Percentiles rank a stretch among this genome's conserved stretches.
These are phyloP conservation scores for Anarrhichthys ocellatus DNA, from an alignment of 2,113 vertebrate genomes.

Conservation along the genomic window DNA sequence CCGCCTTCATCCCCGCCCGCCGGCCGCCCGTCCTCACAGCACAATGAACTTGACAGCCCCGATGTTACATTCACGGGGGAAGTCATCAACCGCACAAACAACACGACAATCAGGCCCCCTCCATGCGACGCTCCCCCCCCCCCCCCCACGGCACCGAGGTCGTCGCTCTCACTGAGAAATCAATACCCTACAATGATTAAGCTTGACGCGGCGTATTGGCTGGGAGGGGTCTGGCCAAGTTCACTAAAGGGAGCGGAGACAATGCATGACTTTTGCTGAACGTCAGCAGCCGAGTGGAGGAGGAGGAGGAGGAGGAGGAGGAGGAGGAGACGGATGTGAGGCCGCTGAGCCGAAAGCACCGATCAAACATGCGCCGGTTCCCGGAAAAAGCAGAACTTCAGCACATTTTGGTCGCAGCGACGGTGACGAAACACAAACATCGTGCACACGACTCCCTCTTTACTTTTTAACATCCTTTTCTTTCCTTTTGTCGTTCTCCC, in stretches of 20 bases:
- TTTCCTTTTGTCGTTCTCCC: background rate
- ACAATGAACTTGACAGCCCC: slow-evolving; percentile 26
- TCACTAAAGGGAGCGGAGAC: slow-evolving; percentile 54
- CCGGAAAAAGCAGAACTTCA: slow-evolving; percentile 51
- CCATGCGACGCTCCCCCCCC: background rate
- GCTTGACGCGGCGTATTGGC: slow-evolving; percentile 47
- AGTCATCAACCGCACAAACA: slow-evolving; percentile 32
- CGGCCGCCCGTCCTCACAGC: background rate
- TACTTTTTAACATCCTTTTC: background rate
- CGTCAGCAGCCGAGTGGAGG: slow-evolving; percentile 63
- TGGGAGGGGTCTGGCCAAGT: slow-evolving; percentile 50
- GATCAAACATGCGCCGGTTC: slow-evolving; percentile 56
- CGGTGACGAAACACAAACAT: background rate
- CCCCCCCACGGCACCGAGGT: slow-evolving; percentile 36
- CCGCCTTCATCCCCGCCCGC: slow-evolving; percentile 17
- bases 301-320: slow-evolving; percentile 39
- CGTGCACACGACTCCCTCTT: background rate
- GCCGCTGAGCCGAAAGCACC: slow-evolving; percentile 45
- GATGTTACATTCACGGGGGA: slow-evolving; percentile 18
- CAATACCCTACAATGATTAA: slow-evolving; percentile 77
- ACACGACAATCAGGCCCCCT: slow-evolving; percentile 27
- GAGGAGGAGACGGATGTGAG: slow-evolving; percentile 53
- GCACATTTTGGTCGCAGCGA: slow-evolving; percentile 37
- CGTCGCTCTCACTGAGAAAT: slow-evolving; percentile 66
- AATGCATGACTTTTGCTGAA: slow-evolving; percentile 41